Evolutionary conservation across 2,797 vertebrate species (phyloP).

Genomic region (Semaprochilodus insignis): DNA sequence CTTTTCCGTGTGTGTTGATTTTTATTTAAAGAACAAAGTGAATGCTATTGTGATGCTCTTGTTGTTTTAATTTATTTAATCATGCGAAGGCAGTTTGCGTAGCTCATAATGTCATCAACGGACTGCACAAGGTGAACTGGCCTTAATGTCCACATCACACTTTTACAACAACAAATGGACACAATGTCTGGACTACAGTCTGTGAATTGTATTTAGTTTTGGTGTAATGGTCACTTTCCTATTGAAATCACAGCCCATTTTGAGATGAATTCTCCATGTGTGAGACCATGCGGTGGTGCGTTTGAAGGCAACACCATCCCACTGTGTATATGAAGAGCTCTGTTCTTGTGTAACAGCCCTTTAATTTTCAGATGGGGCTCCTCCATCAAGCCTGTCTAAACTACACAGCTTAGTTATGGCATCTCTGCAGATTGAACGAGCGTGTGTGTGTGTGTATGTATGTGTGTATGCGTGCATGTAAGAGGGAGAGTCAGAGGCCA

Average conservation of each 20-base stretch:
- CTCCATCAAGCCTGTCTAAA: conserved; percentile 13
- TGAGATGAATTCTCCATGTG: background rate
- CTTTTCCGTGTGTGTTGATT: conserved; percentile 8
- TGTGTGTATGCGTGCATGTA: conserved; percentile 4
- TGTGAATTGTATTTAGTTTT: background rate
- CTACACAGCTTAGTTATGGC: background rate
- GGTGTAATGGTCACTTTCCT: background rate
- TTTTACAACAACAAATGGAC: background rate
- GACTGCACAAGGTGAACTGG: background rate
- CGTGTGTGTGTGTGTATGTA: background rate
- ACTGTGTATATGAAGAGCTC: conserved; percentile 5
- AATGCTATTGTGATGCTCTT: background rate
- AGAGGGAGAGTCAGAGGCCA: conserved; percentile 7
- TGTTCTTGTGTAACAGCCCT: conserved; percentile 1
- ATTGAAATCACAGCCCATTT: background rate
- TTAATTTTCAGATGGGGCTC: conserved; percentile 15
- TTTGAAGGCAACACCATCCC: conserved; percentile 7
- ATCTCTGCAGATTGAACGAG: background rate
- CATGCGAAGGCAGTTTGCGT: background rate
- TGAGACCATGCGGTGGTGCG: background rate
- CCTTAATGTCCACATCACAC: background rate
- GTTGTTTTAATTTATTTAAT: conserved; percentile 30
- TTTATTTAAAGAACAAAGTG: conserved; percentile 26
- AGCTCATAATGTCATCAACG: background rate
- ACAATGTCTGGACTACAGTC: background rate